phyloP scores from a whole-genome alignment of 2,113 vertebrate species.

The Diphyllodes magnificus region DNA sequence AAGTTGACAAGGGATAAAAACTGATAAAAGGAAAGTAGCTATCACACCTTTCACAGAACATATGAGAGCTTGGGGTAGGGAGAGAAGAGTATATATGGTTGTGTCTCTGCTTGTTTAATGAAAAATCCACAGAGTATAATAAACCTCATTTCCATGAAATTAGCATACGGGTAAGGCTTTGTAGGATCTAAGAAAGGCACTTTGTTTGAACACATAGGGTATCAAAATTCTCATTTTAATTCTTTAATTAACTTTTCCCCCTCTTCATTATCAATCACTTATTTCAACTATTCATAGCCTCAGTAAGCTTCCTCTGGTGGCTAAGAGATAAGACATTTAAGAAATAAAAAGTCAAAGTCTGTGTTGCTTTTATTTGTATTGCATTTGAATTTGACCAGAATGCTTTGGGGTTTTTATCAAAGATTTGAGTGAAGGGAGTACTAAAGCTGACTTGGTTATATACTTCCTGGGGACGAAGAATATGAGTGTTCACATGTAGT shows the following conservation, averaged over 20 bases:
- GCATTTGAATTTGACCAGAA: constrained; percentile 30
- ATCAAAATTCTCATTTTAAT: constrained; percentile 62
- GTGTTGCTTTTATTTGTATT: constrained; percentile 21
- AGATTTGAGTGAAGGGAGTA: background rate
- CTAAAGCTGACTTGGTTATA: background rate
- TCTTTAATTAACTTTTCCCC: constrained; percentile 62
- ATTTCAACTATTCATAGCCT: constrained; percentile 35
- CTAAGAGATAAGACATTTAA: constrained; percentile 57
- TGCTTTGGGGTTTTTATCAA: background rate
- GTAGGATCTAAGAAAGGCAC: constrained; percentile 48
- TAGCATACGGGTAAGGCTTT: constrained; percentile 42
- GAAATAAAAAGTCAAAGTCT: constrained; percentile 21
- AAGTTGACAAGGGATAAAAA: constrained; percentile 24
- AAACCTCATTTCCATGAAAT: constrained; percentile 61
- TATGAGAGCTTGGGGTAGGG: constrained; percentile 1
- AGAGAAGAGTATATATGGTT: background rate
- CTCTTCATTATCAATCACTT: constrained; percentile 51
- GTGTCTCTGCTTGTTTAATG: constrained; percentile 42
- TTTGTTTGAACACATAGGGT: constrained; percentile 57
- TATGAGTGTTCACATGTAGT: background rate
- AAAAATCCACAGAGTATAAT: constrained; percentile 42
- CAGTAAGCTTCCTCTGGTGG: constrained; percentile 40
- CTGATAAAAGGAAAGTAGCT: constrained; percentile 26
- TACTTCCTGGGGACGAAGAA: background rate
- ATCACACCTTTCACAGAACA: constrained; percentile 51